A percentile compares a stretch with the other conserved stretches of the same genome.
phyloP scores from a whole-genome alignment of 1,140 invertebrate species.

The Drosophila eugracilis region DNA sequence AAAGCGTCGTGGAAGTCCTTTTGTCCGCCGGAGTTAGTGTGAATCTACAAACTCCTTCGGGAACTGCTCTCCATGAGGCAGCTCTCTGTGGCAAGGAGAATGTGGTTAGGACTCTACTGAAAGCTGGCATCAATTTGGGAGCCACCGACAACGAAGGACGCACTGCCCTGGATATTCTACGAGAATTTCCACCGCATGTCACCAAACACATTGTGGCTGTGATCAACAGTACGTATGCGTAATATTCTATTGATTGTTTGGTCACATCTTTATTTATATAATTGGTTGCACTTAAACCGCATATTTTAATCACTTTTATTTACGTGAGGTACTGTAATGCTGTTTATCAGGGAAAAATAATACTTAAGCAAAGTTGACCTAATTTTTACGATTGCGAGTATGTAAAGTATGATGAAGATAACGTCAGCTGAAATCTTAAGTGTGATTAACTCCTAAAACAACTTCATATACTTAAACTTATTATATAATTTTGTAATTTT shows the following conservation, averaged over 20 bases:
- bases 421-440: background rate
- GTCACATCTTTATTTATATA: background rate
- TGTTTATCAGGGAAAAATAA: background rate
- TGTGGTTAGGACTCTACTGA: conserved; percentile 93
- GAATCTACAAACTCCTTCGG: conserved; percentile 94
- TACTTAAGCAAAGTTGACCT: conserved; percentile 6
- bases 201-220: conserved; percentile 93
- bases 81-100: conserved; percentile 97
- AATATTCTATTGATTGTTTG: conserved; percentile 1
- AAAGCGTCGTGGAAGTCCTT: conserved; percentile 93
- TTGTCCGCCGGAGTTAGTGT: conserved; percentile 94
- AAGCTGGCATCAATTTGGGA: conserved; percentile 92
- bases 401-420: background rate
- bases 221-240: conserved; percentile 91
- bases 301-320: background rate
- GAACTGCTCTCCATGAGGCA: conserved; percentile 97
- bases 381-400: background rate
- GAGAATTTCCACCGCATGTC: conserved; percentile 94
- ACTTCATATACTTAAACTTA: background rate
- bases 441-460: background rate
- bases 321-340: background rate
- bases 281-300: background rate
- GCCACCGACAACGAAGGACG: conserved; percentile 91
- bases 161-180: conserved; percentile 94
- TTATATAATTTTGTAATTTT: no score